phyloP scores from a whole-genome alignment of 2,113 vertebrate genomes.

The Gadus macrocephalus region DNA sequence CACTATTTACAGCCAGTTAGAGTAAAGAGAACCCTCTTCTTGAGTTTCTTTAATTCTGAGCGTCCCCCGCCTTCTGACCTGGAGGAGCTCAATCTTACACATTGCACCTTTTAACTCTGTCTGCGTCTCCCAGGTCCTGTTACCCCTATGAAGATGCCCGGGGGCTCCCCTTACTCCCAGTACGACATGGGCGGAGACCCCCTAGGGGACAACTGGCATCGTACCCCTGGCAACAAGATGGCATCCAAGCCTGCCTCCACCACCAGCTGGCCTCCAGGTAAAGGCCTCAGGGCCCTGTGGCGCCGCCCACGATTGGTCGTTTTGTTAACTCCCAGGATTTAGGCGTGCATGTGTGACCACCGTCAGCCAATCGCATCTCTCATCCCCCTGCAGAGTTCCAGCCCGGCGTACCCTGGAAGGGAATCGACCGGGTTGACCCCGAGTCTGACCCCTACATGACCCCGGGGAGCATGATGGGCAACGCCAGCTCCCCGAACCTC shows the following conservation, averaged over 20 bases:
- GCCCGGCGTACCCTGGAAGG: constrained; percentile 99
- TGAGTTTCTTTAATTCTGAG: too few species aligned
- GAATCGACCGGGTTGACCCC: constrained; percentile 96
- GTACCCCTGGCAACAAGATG: constrained; percentile 94
- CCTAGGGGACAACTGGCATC: constrained; percentile 93
- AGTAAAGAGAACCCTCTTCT: too few species aligned
- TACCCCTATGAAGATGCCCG: constrained; percentile 88
- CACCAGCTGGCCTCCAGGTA: constrained; percentile 98
- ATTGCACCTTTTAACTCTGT: too few species aligned
- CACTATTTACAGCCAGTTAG: too few species aligned
- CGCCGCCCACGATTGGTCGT: background rate
- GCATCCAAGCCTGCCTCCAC: constrained; percentile 85
- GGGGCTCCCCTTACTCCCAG: constrained; percentile 91
- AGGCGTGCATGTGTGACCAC: too few species aligned
- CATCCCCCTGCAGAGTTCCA: constrained; percentile 84
- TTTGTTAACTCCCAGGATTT: too few species aligned
- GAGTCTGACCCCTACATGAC: constrained; percentile 98
- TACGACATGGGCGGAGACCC: constrained; percentile 88
- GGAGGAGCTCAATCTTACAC: too few species aligned
- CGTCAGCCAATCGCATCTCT: background rate
- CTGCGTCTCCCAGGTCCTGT: constrained; percentile 76
- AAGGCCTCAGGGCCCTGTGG: background rate
- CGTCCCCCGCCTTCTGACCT: too few species aligned
- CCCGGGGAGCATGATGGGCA: constrained; percentile 94
- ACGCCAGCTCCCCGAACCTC: constrained; percentile 88